These are phyloP conservation scores for Vanessa cardui DNA, from an alignment of 2,888 invertebrate species.

Conservation along the genomic window DNA sequence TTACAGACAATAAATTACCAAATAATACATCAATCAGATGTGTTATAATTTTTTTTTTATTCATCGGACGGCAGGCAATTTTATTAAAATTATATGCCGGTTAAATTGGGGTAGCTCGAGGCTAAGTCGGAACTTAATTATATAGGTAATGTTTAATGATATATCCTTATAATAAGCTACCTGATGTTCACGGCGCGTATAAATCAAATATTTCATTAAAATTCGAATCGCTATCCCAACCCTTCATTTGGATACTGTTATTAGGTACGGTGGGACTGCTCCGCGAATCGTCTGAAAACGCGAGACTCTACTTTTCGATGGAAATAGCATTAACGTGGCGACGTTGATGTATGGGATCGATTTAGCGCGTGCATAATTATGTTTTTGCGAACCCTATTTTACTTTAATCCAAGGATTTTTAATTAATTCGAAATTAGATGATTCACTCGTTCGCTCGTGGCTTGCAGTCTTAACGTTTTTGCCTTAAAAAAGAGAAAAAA, in stretches of 20 bases:
- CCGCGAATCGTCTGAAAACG: conserved; percentile 54
- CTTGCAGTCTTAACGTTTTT: not conserved
- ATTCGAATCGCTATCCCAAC: conserved; percentile 69
- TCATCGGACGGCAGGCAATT: conserved; percentile 74
- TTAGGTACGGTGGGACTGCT: conserved; percentile 65
- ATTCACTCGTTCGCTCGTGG: conserved; percentile 14
- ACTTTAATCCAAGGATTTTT: conserved; percentile 27
- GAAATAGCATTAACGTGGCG: conserved; percentile 62
- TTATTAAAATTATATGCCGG: conserved; percentile 79
- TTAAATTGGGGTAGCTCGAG: conserved; percentile 79
- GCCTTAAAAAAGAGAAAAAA: not conserved
- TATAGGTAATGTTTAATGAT: conserved; percentile 82
- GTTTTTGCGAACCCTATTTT: conserved; percentile 28
- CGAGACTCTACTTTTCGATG: conserved; percentile 58
- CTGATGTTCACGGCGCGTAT: conserved; percentile 75
- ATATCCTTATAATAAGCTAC: conserved; percentile 83
- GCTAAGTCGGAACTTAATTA: conserved; percentile 78
- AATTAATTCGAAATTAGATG: conserved; percentile 34
- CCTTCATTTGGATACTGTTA: conserved; percentile 74
- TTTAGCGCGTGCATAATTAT: conserved; percentile 48
- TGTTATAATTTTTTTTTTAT: conserved; percentile 77
- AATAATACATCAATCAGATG: conserved; percentile 83
- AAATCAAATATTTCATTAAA: conserved; percentile 84
- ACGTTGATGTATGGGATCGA: conserved; percentile 57
- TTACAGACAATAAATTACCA: conserved; percentile 81